phyloP scores from a whole-genome alignment of 2,888 invertebrate species.

The Gortyna flavago region DNA sequence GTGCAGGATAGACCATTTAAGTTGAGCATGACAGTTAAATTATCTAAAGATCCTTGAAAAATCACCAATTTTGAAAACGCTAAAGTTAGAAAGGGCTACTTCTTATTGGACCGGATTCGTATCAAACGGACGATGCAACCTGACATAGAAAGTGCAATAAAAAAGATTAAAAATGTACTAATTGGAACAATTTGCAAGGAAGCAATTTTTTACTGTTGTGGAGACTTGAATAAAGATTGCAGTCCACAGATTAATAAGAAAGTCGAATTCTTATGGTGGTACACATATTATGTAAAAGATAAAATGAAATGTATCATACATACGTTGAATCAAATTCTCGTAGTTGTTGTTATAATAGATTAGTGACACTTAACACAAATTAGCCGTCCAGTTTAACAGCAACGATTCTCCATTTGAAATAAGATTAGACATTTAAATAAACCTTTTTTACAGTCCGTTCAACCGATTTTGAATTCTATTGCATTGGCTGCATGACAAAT shows the following conservation, averaged over 20 bases:
- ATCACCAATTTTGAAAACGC: background rate
- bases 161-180: background rate
- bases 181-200: too few species aligned
- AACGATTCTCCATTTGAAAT: too few species aligned
- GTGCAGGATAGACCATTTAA: background rate
- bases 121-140: background rate
- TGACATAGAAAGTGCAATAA: background rate
- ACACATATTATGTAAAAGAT: background rate
- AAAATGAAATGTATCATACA: background rate
- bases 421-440: too few species aligned
- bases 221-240: background rate
- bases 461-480: too few species aligned
- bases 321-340: background rate
- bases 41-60: too few species aligned
- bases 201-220: background rate
- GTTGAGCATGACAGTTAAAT: too few species aligned
- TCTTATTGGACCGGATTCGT: background rate
- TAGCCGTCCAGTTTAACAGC: background rate
- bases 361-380: background rate
- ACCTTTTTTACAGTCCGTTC: too few species aligned
- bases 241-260: background rate
- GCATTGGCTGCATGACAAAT: background rate
- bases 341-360: background rate
- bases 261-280: background rate
- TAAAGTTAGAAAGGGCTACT: background rate